Percentiles rank a stretch among this genome's conserved stretches.
Conservation (phyloP, 2,113 vertebrate genomes). For the Halichoerus grypus region DNA sequence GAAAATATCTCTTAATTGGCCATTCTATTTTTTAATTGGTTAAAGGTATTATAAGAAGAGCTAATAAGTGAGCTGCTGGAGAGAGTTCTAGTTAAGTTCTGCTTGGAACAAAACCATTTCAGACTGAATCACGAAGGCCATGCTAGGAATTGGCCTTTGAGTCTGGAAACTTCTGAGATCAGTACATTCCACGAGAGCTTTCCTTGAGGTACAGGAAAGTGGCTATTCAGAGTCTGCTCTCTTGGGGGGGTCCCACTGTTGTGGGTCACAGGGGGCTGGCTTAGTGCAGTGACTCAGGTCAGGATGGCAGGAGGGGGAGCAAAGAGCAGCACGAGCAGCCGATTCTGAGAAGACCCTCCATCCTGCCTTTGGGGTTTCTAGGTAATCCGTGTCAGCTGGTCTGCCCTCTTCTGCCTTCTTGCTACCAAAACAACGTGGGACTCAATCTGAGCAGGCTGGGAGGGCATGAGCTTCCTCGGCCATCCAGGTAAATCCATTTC, state of each 20-base stretch:
- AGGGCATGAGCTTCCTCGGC: neutral
- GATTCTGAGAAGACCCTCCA: neutral
- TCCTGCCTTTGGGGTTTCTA: neutral
- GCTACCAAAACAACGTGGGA: neutral
- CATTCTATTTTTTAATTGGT: neutral
- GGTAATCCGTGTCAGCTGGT: neutral
- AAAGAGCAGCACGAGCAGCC: rapidly evolving
- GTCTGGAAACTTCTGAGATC: neutral
- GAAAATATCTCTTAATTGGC: neutral
- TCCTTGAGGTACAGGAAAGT: neutral
- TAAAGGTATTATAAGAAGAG: neutral
- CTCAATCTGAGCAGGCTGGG: neutral
- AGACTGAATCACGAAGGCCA: neutral
- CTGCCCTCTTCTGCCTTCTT: neutral
- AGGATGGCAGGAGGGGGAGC: too few relatives aligned
- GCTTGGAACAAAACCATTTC: neutral
- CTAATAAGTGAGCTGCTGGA: neutral
- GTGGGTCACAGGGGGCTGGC: neutral
- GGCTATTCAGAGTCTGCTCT: neutral
- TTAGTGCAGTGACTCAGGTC: neutral
- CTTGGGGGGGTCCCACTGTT: neutral
- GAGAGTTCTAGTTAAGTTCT: neutral
- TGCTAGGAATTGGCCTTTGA: neutral
- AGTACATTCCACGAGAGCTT: neutral
- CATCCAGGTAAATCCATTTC: neutral